These are phyloP conservation scores for Brachyistius frenatus DNA, from an alignment of 2,113 vertebrate genomes.

Conservation along the genomic window DNA sequence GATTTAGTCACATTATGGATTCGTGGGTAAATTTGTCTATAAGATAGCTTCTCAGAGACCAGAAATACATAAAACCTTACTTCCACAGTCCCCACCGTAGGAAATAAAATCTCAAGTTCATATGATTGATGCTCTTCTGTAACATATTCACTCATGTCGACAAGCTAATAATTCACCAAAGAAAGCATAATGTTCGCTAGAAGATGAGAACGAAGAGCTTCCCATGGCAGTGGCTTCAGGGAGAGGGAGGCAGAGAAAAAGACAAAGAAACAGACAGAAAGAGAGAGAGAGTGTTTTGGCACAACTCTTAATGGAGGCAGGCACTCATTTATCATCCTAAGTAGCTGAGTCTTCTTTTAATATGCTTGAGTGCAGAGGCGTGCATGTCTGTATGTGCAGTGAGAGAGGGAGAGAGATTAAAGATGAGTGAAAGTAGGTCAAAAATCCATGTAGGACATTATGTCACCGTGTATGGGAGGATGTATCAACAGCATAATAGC, in stretches of 20 bases:
- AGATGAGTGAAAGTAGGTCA: conserved; percentile 75
- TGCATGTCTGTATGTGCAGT: conserved; percentile 30
- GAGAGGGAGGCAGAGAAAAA: conserved; percentile 1
- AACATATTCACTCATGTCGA: neutral
- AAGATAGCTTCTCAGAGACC: neutral
- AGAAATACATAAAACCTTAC: neutral
- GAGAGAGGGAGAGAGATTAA: conserved; percentile 48
- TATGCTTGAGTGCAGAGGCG: conserved; percentile 70
- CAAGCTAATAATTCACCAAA: conserved; percentile 20
- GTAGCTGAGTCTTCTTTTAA: conserved; percentile 72
- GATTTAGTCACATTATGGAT: neutral
- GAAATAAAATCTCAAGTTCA: neutral
- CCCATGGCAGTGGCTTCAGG: conserved; percentile 4
- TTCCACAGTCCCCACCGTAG: neutral
- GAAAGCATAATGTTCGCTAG: conserved; percentile 7
- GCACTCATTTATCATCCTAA: conserved; percentile 70
- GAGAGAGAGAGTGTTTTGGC: conserved; percentile 29
- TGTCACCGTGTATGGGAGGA: conserved; percentile 50
- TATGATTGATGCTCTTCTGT: neutral
- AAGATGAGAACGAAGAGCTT: conserved; percentile 25
- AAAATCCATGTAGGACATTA: conserved; percentile 60
- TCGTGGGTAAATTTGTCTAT: neutral
- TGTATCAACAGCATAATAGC: conserved; percentile 48
- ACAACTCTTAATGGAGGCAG: conserved; percentile 52
- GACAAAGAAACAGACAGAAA: neutral